Conservation (phyloP, 2,888 invertebrate species). For the Allacma fusca region DNA sequence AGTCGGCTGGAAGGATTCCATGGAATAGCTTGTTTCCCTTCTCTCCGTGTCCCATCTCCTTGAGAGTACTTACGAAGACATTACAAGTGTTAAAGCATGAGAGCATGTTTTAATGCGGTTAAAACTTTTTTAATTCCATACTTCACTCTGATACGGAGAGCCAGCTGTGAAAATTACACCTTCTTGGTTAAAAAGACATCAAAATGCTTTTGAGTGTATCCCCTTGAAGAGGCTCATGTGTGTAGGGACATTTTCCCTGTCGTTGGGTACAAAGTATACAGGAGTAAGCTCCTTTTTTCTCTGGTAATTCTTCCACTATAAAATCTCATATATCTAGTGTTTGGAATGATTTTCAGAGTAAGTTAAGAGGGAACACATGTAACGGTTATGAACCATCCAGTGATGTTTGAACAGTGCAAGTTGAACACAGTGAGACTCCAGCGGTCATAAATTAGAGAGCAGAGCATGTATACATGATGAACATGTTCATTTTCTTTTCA, state of each 20-base stretch:
- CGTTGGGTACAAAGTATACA: too few relatives aligned
- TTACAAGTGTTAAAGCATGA: neutral
- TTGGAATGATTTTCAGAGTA: neutral
- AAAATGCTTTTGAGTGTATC: neutral
- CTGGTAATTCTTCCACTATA: too few relatives aligned
- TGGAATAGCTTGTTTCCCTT: too few relatives aligned
- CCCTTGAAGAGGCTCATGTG: neutral
- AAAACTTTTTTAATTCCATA: slow-evolving; percentile 20
- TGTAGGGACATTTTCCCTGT: too few relatives aligned
- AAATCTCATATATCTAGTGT: neutral
- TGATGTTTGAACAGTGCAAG: neutral
- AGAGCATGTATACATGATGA: slow-evolving; percentile 50
- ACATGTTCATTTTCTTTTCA: slow-evolving; percentile 57
- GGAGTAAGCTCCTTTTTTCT: too few relatives aligned
- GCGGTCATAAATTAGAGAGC: slow-evolving; percentile 47
- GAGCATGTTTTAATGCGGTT: neutral
- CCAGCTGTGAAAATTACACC: slow-evolving; percentile 23
- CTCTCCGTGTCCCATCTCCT: too few relatives aligned
- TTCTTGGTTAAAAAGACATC: slow-evolving; percentile 8
- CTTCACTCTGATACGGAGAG: neutral
- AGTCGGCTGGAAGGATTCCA: too few relatives aligned
- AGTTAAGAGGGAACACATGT: neutral
- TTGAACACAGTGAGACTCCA: slow-evolving; percentile 38
- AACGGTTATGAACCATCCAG: neutral
- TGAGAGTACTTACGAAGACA: too few relatives aligned